Evolutionary conservation across 2,797 vertebrate genomes (phyloP), one percentile per base, ranked within the genome.

Genomic region (Corythornis leucogaster): DNA sequence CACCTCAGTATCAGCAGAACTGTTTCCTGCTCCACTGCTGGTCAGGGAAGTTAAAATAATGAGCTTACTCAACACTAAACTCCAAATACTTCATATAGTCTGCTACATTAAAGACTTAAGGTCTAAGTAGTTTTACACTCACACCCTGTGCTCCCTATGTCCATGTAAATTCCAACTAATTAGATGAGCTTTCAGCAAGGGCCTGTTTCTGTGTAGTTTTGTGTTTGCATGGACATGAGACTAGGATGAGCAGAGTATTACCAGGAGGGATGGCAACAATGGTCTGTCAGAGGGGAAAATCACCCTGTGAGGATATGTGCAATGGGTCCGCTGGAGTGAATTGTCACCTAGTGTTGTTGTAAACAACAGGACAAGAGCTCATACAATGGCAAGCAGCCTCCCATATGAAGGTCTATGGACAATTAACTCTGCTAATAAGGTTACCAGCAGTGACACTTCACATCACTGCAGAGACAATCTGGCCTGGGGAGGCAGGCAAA

Each of bases 261-360:
- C 59, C 15, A 59, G 43, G 20, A 81, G 0, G 6, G 58, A n/a
- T 64, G 58, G 38, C 68, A 67, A 58, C 46, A 83, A 26, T 5
- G 12, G 30, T 15, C 35, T 79, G 78, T 76, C 79, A 87, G 53
- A 70, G 18, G 28, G 22, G 21, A 58, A 70, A 79, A 53, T n/a
- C 68, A 79, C 68, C 17, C 55, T 48, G 31, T 38, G 25, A 64
- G 35, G 25, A 54, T 15, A 7, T 6, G n/a, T 43, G 38, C 33
- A 35, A 76, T 54, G 50, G 42, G 79, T 28, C 57, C 64, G 77
- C 43, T 93, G 75, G 71, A 87, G 45, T 87, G 84, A 93, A 89
- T 67, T n/a, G 69, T 74, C 85, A 77, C 54, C 73, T 68, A 54
- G 20, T 11, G 33, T 73, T 91, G 71, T 84, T 89, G 92, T 22